phyloP scores from a whole-genome alignment of 2,797 vertebrate genomes.

The Rhinoraja longicauda region DNA sequence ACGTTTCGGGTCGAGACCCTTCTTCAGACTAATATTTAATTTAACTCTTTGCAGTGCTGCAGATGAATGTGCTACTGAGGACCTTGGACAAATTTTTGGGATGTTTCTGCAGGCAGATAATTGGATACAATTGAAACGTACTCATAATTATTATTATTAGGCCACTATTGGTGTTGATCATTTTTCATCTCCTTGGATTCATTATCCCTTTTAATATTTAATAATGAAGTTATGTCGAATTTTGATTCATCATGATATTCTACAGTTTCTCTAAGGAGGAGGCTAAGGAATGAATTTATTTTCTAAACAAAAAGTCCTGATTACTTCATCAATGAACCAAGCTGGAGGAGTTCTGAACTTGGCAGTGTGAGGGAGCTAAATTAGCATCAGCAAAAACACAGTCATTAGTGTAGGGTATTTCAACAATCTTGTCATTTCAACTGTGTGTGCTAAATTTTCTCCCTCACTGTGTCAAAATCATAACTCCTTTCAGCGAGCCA shows the following conservation, averaged over 20 bases:
- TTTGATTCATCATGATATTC: background rate
- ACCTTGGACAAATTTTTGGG: background rate
- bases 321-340: slow-evolving; percentile 23
- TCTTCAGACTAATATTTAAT: no score
- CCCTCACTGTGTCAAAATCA: slow-evolving; percentile 14
- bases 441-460: background rate
- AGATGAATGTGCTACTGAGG: background rate
- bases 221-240: background rate
- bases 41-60: background rate
- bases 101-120: background rate
- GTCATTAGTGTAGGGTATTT: background rate
- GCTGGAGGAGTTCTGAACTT: slow-evolving; percentile 16
- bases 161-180: background rate
- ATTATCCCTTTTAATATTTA: background rate
- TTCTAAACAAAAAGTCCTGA: background rate
- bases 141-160: background rate
- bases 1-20: no score
- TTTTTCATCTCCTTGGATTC: background rate
- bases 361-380: slow-evolving; percentile 24
- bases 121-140: background rate
- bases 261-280: background rate
- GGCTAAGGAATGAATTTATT: no score
- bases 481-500: background rate
- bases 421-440: slow-evolving; percentile 23
- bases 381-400: slow-evolving; percentile 20